Conservation (phyloP, 2,797 vertebrate species). For the Enoplosus armatus region DNA sequence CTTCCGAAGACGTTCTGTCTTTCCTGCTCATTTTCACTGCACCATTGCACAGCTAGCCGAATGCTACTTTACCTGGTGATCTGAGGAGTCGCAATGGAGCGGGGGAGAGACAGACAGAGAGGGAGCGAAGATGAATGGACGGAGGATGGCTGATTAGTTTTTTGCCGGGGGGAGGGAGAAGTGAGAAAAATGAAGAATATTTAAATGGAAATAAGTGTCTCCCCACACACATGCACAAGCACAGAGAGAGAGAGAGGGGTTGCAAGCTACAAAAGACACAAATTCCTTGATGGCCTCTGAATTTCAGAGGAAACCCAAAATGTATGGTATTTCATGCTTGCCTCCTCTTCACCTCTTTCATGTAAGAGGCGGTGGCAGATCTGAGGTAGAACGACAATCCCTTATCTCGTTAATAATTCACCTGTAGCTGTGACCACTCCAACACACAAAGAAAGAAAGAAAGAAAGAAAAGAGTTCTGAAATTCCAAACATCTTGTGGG, state of each 20-base stretch:
- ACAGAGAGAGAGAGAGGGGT: neutral
- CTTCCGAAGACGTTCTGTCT: slow-evolving; percentile 69
- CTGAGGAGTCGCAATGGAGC: slow-evolving; percentile 27
- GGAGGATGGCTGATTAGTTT: slow-evolving; percentile 42
- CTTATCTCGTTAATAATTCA: slow-evolving; percentile 74
- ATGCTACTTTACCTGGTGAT: slow-evolving; percentile 59
- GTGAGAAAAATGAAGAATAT: slow-evolving; percentile 44
- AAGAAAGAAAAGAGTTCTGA: neutral
- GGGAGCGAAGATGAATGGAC: slow-evolving; percentile 32
- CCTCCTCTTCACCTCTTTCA: slow-evolving; percentile 46
- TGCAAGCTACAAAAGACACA: slow-evolving; percentile 17
- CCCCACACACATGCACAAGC: neutral
- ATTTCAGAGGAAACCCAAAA: slow-evolving; percentile 49
- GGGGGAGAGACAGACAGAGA: slow-evolving; percentile 5
- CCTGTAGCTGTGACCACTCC: slow-evolving; percentile 63
- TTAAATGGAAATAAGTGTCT: slow-evolving; percentile 49
- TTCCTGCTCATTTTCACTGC: slow-evolving; percentile 63
- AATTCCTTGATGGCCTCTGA: slow-evolving; percentile 51
- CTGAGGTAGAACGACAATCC: slow-evolving; percentile 58
- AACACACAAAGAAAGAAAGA: slow-evolving; percentile 3
- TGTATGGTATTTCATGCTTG: slow-evolving; percentile 63
- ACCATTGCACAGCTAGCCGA: slow-evolving; percentile 54
- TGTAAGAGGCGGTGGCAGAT: slow-evolving; percentile 45
- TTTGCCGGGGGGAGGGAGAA: slow-evolving; percentile 30
- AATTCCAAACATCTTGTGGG: slow-evolving; percentile 36